Percentiles rank a stretch among this genome's conserved stretches.
Evolutionary conservation across 2,113 vertebrate genomes (phyloP).

Genomic region (Malaclemys terrapin): DNA sequence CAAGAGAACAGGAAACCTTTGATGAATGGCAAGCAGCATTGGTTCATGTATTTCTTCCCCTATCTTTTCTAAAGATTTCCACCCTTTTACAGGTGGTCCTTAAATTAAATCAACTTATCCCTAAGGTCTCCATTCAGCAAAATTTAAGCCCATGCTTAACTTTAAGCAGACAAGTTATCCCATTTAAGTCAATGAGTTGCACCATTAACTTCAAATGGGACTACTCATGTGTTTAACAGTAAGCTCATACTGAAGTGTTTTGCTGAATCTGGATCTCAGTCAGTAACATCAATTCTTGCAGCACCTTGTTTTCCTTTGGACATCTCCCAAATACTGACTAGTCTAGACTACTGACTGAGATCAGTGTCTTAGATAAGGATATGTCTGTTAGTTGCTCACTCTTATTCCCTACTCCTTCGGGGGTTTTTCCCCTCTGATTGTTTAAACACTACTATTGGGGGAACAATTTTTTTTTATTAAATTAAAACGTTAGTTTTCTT

Average conservation of each 20-base stretch:
- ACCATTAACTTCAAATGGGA: neutral
- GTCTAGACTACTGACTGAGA: neutral
- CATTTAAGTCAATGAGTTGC: neutral
- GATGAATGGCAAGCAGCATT: neutral
- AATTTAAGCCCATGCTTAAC: neutral
- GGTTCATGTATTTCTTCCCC: neutral
- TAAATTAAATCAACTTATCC: neutral
- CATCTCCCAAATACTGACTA: neutral
- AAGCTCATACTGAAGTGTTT: neutral
- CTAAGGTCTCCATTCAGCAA: neutral
- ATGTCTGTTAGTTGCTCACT: neutral
- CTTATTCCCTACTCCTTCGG: neutral
- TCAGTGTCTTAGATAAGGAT: neutral
- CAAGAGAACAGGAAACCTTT: neutral
- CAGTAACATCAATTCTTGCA: neutral
- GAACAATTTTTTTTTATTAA: neutral
- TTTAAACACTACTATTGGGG: neutral
- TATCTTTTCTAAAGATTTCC: neutral
- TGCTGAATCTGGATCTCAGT: neutral
- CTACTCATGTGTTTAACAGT: neutral
- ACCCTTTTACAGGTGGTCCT: neutral
- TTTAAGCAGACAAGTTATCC: neutral
- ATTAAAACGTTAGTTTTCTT: neutral
- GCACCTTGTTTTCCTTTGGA: neutral
- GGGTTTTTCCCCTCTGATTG: neutral